Percentiles rank a stretch among this genome's conserved stretches.
Conservation (phyloP, 1,140 invertebrate species). For the Drosophila arizonae region DNA sequence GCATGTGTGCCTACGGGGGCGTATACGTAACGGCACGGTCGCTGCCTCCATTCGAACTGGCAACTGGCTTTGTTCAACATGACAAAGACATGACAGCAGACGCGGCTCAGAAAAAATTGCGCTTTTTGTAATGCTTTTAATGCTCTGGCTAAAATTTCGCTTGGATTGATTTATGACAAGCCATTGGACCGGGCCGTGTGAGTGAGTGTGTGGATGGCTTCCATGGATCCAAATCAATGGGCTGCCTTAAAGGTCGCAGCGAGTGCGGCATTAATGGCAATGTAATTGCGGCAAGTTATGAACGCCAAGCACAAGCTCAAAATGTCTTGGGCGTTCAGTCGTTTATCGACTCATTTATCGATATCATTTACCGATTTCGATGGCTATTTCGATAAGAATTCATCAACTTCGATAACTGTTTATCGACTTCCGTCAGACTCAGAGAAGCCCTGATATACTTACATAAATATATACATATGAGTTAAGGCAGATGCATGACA, state of each 20-base stretch:
- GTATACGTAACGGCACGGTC: slow-evolving; percentile 62
- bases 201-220: too few relatives aligned
- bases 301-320: slow-evolving; percentile 27
- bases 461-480: too few relatives aligned
- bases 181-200: slow-evolving; percentile 26
- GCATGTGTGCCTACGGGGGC: slow-evolving; percentile 58
- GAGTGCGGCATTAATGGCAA: neutral
- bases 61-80: slow-evolving; percentile 75
- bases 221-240: slow-evolving; percentile 57
- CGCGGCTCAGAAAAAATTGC: slow-evolving; percentile 47
- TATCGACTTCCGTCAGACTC: too few relatives aligned
- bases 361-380: too few relatives aligned
- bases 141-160: slow-evolving; percentile 63
- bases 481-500: too few relatives aligned
- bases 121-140: slow-evolving; percentile 77
- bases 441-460: too few relatives aligned
- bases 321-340: slow-evolving; percentile 33
- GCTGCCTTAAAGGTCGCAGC: slow-evolving; percentile 55
- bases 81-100: slow-evolving; percentile 76
- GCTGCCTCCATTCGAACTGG: slow-evolving; percentile 44
- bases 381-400: too few relatives aligned
- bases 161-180: slow-evolving; percentile 72
- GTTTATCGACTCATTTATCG: too few relatives aligned
- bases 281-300: slow-evolving; percentile 45
- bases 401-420: too few relatives aligned